phyloP scores from a whole-genome alignment of 2,113 vertebrate genomes.

The Urocolius indicus region DNA sequence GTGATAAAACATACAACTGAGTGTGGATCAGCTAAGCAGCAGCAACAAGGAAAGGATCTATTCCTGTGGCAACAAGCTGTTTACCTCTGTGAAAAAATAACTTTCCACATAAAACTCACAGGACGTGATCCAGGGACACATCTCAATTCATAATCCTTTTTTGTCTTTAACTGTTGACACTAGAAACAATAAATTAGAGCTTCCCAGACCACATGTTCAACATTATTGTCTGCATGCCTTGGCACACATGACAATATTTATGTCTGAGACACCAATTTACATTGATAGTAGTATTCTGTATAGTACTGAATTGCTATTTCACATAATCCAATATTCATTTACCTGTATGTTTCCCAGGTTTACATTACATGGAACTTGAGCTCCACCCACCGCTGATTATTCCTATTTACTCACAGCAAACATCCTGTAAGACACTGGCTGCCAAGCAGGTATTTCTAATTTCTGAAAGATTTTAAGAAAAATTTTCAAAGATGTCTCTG shows the following conservation, averaged over 20 bases:
- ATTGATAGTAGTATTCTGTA: background rate
- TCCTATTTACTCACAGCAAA: slow-evolving; percentile 6
- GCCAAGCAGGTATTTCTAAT: background rate
- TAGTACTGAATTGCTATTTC: background rate
- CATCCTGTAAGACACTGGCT: background rate
- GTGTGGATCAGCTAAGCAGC: background rate
- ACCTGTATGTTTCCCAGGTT: background rate
- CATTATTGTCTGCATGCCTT: background rate
- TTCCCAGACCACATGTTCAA: background rate
- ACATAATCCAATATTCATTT: background rate
- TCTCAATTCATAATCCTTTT: background rate
- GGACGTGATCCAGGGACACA: background rate
- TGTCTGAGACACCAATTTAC: background rate
- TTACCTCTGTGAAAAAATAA: background rate
- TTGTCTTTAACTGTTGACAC: background rate
- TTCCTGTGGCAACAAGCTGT: background rate
- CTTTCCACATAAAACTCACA: background rate
- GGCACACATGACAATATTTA: background rate
- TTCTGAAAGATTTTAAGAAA: background rate
- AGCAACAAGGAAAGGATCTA: background rate
- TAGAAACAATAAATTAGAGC: background rate
- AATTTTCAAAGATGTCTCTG: background rate
- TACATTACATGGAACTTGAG: background rate
- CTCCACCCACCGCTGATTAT: background rate
- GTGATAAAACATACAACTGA: background rate